Percentiles rank a stretch among this genome's conserved stretches.
These are phyloP conservation scores for Novumbra hubbsi DNA, from an alignment of 2,797 vertebrate genomes.

Conservation along the genomic window DNA sequence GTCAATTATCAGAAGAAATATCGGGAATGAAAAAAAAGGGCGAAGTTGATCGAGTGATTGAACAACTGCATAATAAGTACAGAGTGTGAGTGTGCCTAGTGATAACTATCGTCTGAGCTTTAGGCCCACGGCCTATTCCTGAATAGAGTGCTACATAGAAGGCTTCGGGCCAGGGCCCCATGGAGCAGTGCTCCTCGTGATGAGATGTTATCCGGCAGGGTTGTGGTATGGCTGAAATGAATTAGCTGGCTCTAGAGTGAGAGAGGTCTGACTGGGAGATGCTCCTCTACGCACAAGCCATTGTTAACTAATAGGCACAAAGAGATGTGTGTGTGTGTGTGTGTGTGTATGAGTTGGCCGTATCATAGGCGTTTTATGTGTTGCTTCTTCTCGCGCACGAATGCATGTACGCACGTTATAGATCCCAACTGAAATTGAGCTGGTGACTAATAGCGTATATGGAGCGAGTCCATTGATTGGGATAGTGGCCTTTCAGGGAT, in stretches of 20 bases:
- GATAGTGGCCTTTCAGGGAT: not conserved
- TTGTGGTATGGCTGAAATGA: constrained; percentile 2
- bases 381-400: too few species aligned
- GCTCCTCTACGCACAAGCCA: not conserved
- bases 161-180: too few species aligned
- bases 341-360: not conserved
- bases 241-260: constrained; percentile 3
- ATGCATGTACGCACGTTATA: not conserved
- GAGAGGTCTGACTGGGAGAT: too few species aligned
- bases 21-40: not conserved
- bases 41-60: not conserved
- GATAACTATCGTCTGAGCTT: not conserved
- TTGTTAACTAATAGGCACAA: not conserved
- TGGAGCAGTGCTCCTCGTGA: not conserved
- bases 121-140: too few species aligned
- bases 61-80: not conserved
- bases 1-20: not conserved
- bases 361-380: not conserved
- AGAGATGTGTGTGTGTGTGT: not conserved
- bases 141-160: too few species aligned
- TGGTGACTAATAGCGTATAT: constrained; percentile 6
- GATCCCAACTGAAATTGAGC: not conserved
- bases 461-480: not conserved
- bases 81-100: not conserved
- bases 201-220: constrained; percentile 10